Percentiles rank a stretch among this genome's conserved stretches.
Evolutionary conservation across 2,888 invertebrate species (phyloP).

Genomic region (Drosophila birchii): DNA sequence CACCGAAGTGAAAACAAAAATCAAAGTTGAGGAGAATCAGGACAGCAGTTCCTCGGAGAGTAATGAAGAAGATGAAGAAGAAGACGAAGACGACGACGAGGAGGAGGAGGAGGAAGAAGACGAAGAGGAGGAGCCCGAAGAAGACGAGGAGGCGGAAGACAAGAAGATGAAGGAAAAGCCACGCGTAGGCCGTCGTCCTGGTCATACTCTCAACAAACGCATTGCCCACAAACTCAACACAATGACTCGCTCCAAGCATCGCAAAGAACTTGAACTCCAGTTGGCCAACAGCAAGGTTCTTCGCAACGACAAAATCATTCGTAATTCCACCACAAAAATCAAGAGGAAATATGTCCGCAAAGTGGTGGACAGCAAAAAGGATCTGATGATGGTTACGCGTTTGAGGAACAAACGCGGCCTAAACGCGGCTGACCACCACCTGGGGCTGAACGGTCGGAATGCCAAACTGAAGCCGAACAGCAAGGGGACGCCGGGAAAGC

Average conservation of each 20-base stretch:
- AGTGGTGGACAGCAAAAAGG: constrained; percentile 65
- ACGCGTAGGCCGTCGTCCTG: constrained; percentile 22
- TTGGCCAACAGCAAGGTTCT: constrained; percentile 84
- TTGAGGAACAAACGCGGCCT: constrained; percentile 68
- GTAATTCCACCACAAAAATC: constrained; percentile 81
- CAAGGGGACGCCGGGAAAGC: constrained; percentile 1
- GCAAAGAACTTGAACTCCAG: constrained; percentile 82
- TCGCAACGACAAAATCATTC: constrained; percentile 83
- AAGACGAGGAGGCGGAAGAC: constrained; percentile 11
- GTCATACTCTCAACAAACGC: constrained; percentile 35
- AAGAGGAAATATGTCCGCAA: constrained; percentile 81
- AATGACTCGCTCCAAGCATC: constrained; percentile 84
- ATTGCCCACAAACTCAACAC: constrained; percentile 76
- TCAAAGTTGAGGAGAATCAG: constrained; percentile 21
- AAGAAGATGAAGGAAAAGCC: constrained; percentile 11
- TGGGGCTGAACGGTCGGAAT: constrained; percentile 75
- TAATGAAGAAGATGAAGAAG: constrained; percentile 21
- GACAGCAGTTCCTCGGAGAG: constrained; percentile 36
- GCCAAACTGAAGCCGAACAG: constrained; percentile 37
- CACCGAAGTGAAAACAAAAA: neutral
- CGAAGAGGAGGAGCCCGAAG: constrained; percentile 24
- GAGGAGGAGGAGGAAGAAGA: constrained; percentile 33
- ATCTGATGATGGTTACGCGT: constrained; percentile 70
- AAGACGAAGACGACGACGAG: constrained; percentile 16
- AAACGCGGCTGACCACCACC: constrained; percentile 44